Percentiles rank a stretch among this genome's conserved stretches.
Evolutionary conservation across 2,113 vertebrate species (phyloP).

Genomic region (Odontesthes bonariensis): DNA sequence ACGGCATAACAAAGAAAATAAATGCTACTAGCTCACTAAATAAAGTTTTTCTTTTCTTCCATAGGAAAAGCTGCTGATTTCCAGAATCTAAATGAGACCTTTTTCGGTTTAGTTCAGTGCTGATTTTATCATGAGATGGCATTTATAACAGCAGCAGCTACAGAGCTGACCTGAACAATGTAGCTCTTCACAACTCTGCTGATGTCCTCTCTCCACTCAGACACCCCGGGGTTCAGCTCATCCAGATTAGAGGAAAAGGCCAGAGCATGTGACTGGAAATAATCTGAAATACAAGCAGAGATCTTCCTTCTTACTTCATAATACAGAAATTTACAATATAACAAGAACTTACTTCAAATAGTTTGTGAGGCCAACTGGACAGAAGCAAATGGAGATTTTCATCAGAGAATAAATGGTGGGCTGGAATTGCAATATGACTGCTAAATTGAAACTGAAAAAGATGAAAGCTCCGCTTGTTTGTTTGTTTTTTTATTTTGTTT

Average conservation of each 20-base stretch:
- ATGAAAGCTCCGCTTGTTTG: neutral
- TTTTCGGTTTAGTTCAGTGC: conserved; percentile 7
- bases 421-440: neutral
- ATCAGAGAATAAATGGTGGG: neutral
- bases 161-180: conserved; percentile 84
- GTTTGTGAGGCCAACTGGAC: neutral
- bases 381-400: neutral
- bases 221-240: conserved; percentile 91
- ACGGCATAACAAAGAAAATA: too few relatives aligned
- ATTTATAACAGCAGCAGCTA: conserved; percentile 14
- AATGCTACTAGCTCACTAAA: too few relatives aligned
- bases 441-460: too few relatives aligned
- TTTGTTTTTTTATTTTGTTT: neutral
- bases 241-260: conserved; percentile 93
- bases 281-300: conserved; percentile 82
- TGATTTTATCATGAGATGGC: conserved; percentile 1
- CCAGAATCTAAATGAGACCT: conserved; percentile 25
- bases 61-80: conserved; percentile 26
- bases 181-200: conserved; percentile 88
- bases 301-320: neutral
- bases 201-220: conserved; percentile 92
- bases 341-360: conserved; percentile 9
- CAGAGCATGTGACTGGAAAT: conserved; percentile 89
- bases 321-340: neutral
- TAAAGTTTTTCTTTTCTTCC: too few relatives aligned